A percentile compares a stretch with the other conserved stretches of the same genome.
These are phyloP conservation scores for Parelbella ahira DNA, from an alignment of 2,888 invertebrate species.

Conservation along the genomic window DNA sequence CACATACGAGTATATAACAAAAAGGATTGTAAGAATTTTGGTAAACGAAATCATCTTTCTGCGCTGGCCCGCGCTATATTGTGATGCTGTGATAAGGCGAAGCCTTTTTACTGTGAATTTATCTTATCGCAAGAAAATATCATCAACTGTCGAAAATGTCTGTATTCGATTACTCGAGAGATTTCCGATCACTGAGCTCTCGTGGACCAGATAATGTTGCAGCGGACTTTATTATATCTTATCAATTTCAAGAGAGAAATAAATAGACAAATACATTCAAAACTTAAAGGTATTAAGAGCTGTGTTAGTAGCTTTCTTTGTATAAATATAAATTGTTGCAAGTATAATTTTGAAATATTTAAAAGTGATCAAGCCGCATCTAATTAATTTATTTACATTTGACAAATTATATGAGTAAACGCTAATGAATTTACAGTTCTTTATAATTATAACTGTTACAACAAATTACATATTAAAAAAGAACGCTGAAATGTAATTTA, in stretches of 20 bases:
- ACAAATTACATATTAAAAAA: too few species aligned
- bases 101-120: slow-evolving; percentile 41
- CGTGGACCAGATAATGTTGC: slow-evolving; percentile 28
- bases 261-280: slow-evolving; percentile 1
- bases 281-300: too few species aligned
- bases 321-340: too few species aligned
- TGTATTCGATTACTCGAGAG: slow-evolving; percentile 34
- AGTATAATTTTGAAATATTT: too few species aligned
- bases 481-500: too few species aligned
- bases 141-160: slow-evolving; percentile 38
- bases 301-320: too few species aligned
- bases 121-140: slow-evolving; percentile 42
- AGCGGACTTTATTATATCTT: slow-evolving; percentile 34
- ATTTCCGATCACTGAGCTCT: slow-evolving; percentile 39
- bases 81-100: slow-evolving; percentile 37
- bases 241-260: slow-evolving; percentile 29
- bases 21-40: slow-evolving; percentile 40
- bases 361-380: too few species aligned
- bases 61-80: slow-evolving; percentile 35
- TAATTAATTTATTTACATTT: too few species aligned
- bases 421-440: too few species aligned
- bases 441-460: too few species aligned
- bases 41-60: slow-evolving; percentile 47
- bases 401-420: too few species aligned
- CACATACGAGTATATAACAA: too few species aligned